Conservation (phyloP, 2,113 vertebrate species). For the Arvicanthis niloticus region DNA sequence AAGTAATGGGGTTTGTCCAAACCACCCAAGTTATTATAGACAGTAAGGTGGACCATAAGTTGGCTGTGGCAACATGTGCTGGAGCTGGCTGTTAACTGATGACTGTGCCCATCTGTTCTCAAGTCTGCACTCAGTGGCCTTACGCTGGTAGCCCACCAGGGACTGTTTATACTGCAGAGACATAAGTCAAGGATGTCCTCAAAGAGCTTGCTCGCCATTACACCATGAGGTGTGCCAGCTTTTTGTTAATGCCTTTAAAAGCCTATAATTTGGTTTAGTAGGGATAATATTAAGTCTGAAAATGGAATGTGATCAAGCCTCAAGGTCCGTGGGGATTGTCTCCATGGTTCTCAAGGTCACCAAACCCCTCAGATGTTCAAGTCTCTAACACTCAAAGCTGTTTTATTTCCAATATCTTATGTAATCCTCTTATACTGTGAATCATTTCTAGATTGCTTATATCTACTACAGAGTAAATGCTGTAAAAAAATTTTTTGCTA, state of each 20-base stretch:
- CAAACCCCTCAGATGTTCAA: neutral
- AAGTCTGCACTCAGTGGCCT: conserved; percentile 8
- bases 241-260: neutral
- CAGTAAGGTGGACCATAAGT: neutral
- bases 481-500: neutral
- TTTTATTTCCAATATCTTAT: neutral
- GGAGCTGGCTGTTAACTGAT: neutral
- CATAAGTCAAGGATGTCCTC: neutral
- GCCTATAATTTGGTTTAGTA: neutral
- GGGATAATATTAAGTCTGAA: conserved; percentile 27
- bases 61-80: neutral
- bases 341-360: neutral
- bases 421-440: neutral
- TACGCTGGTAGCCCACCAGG: neutral
- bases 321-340: neutral
- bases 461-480: neutral
- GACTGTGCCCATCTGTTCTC: neutral
- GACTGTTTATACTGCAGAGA: neutral
- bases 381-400: neutral
- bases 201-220: neutral
- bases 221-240: neutral
- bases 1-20: conserved; percentile 15
- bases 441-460: neutral
- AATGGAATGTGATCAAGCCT: neutral
- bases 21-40: neutral